Base-by-base conservation (phyloP, 2,888 invertebrate species). In the Stenichneumon culpator region DNA sequence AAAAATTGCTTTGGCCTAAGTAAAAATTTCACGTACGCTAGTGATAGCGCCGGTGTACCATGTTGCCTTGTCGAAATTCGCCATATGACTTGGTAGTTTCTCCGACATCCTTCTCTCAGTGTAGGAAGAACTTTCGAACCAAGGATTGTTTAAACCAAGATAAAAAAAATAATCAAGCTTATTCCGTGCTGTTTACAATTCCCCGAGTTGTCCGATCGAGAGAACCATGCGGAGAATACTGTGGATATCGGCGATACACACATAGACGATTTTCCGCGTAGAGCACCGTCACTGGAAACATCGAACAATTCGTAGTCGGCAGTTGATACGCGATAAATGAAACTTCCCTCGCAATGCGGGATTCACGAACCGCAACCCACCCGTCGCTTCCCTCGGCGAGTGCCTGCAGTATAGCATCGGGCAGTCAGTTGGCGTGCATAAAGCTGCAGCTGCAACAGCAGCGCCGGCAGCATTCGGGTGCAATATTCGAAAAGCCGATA, bases 401-500 rank as follows among this genome's bases (percentile, higher is more conserved):
- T 47, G 70, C 32, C 1, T n/a, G 32, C 63, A 16, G 32, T 32
- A 32, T 47, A 68, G 78, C 19, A 75, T 54, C 63, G 74, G 50
- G 63, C 39, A 70, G 75, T 82, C 63, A 54, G 63, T 81, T 81
- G 81, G 63, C 77, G 77, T 70, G 65, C 77, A 82, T 82, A 82
- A 78, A 72, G 70, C 72, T 68, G 67, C 54, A 77, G 57, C 72
- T 78, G 77, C 82, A 82, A 57, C 82, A 82, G 74, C 83, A 70
- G 47, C 19, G 22, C 68, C 39, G 63, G 16, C 52, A 50, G 77
- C 68, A 63, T 63, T 63, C 63, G 84, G 74, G 84, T 86, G 79
- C 88, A 86, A 88, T 87, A 88, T 86, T 84, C 79, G 82, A 77
- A 87, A 86, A 82, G 67, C 79, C 88, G 86, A 89, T 89, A 87